phyloP scores from a whole-genome alignment of 37 sponge, comb jelly and placozoan genomes.

The Trichoplax adhaerens region DNA sequence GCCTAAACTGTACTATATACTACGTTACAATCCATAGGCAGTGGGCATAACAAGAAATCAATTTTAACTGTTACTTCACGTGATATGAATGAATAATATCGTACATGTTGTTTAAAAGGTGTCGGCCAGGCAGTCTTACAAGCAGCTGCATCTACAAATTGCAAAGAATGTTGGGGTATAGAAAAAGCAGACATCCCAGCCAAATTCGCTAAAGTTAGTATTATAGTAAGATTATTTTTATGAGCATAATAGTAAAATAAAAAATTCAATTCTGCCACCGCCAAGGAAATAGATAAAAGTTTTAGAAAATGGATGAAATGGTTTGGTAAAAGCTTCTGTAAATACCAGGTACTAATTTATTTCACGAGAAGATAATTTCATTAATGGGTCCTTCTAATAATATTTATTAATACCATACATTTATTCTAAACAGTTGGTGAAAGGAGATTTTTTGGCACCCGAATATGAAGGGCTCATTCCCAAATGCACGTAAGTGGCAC shows the following conservation, averaged over 20 bases:
- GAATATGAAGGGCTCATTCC: conserved; percentile 32
- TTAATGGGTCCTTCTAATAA: not conserved
- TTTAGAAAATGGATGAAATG: conserved; percentile 94
- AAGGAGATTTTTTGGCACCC: conserved; percentile 73
- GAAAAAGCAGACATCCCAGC: conserved; percentile 88
- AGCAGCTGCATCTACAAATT: conserved; percentile 62
- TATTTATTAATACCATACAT: not conserved
- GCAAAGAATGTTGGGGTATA: conserved; percentile 70
- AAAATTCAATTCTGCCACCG: not conserved
- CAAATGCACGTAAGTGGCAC: conserved; percentile 51
- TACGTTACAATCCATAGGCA: too few relatives aligned
- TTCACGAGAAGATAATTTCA: not conserved
- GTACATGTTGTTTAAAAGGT: conserved; percentile 16
- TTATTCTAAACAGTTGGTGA: conserved; percentile 18
- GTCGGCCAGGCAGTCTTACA: conserved; percentile 90
- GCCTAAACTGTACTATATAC: too few relatives aligned
- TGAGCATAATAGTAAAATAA: not conserved
- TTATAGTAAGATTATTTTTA: too few relatives aligned
- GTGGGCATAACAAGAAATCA: too few relatives aligned
- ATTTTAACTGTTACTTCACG: too few relatives aligned
- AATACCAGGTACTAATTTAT: conserved; percentile 43
- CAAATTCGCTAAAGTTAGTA: conserved; percentile 34
- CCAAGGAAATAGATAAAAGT: conserved; percentile 63
- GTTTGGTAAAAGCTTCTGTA: conserved; percentile 85
- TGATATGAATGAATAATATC: too few relatives aligned